Percentiles rank a stretch among this genome's conserved stretches.
These are phyloP conservation scores for Trissolcus japonicus DNA, from an alignment of 2,888 invertebrate genomes.

Conservation along the genomic window DNA sequence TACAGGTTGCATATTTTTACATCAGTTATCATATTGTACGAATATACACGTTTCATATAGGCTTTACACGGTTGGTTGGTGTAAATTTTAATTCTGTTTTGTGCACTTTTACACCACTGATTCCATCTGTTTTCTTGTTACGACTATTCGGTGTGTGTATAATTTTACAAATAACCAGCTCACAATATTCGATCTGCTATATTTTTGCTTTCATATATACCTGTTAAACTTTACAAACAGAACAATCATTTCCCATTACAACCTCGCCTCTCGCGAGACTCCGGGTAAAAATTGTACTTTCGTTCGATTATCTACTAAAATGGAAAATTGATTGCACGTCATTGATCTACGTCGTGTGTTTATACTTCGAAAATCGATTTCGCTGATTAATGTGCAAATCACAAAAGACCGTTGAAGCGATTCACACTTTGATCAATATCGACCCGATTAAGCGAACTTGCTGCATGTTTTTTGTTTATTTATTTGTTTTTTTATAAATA, in stretches of 20 bases:
- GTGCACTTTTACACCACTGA: too few species aligned
- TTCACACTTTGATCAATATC: conserved; percentile 21
- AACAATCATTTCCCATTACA: conserved; percentile 2
- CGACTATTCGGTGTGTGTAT: too few species aligned
- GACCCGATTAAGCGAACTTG: conserved; percentile 22
- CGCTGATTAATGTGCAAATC: conserved; percentile 18
- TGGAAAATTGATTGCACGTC: conserved; percentile 31
- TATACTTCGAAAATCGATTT: conserved; percentile 12
- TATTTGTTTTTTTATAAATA: conserved; percentile 23
- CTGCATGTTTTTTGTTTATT: conserved; percentile 1
- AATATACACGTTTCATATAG: too few species aligned
- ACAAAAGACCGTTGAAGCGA: conserved; percentile 8
- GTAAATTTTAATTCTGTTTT: too few species aligned
- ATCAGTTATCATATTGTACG: too few species aligned
- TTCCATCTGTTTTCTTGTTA: too few species aligned
- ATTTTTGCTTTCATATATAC: not conserved
- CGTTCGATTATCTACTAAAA: conserved; percentile 35
- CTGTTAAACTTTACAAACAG: conserved; percentile 2
- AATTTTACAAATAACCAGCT: too few species aligned
- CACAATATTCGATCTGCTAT: too few species aligned
- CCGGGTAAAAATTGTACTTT: conserved; percentile 38
- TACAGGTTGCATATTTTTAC: not conserved
- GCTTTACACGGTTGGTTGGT: too few species aligned
- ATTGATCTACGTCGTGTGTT: conserved; percentile 24
- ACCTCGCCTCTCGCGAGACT: not conserved